A percentile compares a stretch with the other conserved stretches of the same genome.
phyloP scores from a whole-genome alignment of 2,113 vertebrate species.

The Prunella fulvescens region DNA sequence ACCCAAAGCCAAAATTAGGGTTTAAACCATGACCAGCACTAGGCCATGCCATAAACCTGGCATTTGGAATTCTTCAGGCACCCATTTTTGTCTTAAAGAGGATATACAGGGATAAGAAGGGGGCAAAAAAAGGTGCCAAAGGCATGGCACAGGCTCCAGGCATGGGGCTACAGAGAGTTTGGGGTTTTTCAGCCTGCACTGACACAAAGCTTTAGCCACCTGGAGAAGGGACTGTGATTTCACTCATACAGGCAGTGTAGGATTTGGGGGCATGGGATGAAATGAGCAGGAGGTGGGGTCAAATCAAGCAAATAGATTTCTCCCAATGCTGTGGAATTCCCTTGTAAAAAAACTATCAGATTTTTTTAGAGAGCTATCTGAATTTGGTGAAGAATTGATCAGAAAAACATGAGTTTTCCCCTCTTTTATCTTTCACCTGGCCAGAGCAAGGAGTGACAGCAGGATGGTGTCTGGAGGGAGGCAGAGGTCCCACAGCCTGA shows the following conservation, averaged over 20 bases:
- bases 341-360: background rate
- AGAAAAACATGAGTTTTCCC: background rate
- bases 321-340: rapidly evolving
- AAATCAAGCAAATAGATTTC: background rate
- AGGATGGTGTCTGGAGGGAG: background rate
- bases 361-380: background rate
- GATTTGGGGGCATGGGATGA: background rate
- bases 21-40: background rate
- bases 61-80: background rate
- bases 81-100: background rate
- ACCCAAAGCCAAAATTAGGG: background rate
- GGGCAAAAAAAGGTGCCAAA: background rate
- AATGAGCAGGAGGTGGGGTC: background rate
- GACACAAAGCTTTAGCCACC: background rate
- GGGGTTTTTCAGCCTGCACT: background rate
- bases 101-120: background rate
- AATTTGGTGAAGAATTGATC: background rate
- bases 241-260: rapidly evolving
- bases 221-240: background rate
- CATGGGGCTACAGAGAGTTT: background rate
- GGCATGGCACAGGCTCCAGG: background rate
- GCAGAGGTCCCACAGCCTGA: background rate
- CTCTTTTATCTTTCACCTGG: background rate
- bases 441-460: background rate
- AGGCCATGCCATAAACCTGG: background rate